phyloP scores from a whole-genome alignment of 2,113 vertebrate species.

The Neolamprologus falcicula region DNA sequence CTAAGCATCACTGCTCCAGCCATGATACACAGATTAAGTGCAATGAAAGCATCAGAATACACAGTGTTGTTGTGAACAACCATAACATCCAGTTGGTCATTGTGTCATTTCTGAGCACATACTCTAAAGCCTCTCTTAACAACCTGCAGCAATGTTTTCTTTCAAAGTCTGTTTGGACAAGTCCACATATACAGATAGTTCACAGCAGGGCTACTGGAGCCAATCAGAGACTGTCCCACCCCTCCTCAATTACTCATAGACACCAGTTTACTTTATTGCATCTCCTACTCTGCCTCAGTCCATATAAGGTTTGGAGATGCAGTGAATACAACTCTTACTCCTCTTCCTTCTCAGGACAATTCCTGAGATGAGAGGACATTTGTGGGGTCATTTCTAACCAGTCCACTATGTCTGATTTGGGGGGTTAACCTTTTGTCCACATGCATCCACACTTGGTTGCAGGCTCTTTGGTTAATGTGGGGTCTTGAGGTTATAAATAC shows the following conservation, averaged over 20 bases:
- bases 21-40: background rate
- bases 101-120: background rate
- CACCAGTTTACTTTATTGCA: conserved; percentile 53
- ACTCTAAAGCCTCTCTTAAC: background rate
- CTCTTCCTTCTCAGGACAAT: conserved; percentile 55
- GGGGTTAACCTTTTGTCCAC: background rate
- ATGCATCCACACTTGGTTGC: background rate
- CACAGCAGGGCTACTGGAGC: conserved; percentile 15
- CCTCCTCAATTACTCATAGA: conserved; percentile 24
- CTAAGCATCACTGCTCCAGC: background rate
- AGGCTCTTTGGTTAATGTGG: background rate
- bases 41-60: background rate
- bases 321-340: conserved; percentile 22
- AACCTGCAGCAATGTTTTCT: conserved; percentile 25
- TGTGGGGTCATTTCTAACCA: background rate
- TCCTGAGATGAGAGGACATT: conserved; percentile 3
- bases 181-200: conserved; percentile 41
- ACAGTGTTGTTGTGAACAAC: background rate
- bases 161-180: conserved; percentile 57
- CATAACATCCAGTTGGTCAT: background rate
- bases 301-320: conserved; percentile 54
- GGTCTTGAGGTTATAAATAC: conserved; percentile 38
- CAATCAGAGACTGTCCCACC: background rate
- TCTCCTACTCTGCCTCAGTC: conserved; percentile 23
- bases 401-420: conserved; percentile 10